Evolutionary conservation across 2,797 vertebrate genomes (phyloP).

Genomic region (Parauchenoglanis ngamensis): DNA sequence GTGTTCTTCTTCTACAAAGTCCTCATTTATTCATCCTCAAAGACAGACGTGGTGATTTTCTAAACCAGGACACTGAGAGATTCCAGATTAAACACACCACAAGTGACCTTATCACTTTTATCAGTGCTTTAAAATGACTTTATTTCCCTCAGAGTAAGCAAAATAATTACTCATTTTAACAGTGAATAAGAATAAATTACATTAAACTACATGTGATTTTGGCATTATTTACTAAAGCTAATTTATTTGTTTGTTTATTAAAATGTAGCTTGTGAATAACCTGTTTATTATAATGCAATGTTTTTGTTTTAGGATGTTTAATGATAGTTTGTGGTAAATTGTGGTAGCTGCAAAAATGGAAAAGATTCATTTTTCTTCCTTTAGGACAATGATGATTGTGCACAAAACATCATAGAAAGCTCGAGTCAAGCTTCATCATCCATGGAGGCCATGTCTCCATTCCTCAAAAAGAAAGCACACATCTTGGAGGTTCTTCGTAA

Average conservation of each 20-base stretch:
- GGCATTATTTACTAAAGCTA: background rate
- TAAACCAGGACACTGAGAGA: conserved; percentile 25
- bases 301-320: background rate
- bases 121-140: conserved; percentile 1
- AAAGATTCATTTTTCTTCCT: conserved; percentile 17
- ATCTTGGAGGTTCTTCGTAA: conserved; percentile 93
- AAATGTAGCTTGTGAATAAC: background rate
- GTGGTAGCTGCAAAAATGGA: background rate
- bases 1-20: conserved; percentile 30
- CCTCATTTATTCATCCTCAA: conserved; percentile 42
- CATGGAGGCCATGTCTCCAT: conserved; percentile 90
- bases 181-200: background rate
- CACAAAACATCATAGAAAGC: conserved; percentile 69
- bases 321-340: background rate
- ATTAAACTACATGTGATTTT: background rate
- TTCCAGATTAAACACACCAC: conserved; percentile 20
- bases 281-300: background rate
- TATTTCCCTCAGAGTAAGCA: background rate
- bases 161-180: background rate
- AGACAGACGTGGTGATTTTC: conserved; percentile 29
- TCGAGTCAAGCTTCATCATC: conserved; percentile 62
- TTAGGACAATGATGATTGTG: conserved; percentile 73
- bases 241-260: background rate
- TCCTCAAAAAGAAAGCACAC: conserved; percentile 96
- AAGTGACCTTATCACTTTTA: background rate